phyloP scores from a whole-genome alignment of 2,797 vertebrate species.

The Danio tinwini region DNA sequence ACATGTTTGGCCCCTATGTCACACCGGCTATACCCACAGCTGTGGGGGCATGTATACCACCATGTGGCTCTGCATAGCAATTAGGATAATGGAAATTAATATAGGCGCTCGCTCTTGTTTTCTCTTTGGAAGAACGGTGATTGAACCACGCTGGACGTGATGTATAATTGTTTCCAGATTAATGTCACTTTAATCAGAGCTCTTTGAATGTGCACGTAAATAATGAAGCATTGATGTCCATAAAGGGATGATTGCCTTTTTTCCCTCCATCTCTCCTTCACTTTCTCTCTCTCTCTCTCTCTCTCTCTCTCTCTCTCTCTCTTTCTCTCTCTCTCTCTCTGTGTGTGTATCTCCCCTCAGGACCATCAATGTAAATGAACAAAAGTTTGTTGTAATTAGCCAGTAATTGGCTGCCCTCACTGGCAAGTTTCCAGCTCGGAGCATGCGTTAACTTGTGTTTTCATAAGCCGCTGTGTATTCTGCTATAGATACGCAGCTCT shows the following conservation, averaged over 20 bases:
- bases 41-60: slow-evolving; percentile 27
- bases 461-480: slow-evolving; percentile 27
- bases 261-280: slow-evolving; percentile 13
- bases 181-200: slow-evolving; percentile 76
- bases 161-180: slow-evolving; percentile 75
- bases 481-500: slow-evolving; percentile 4
- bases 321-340: slow-evolving; percentile 27
- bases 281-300: slow-evolving; percentile 27
- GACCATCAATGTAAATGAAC: slow-evolving; percentile 54
- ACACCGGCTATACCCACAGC: slow-evolving; percentile 24
- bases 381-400: slow-evolving; percentile 55
- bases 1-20: slow-evolving; percentile 28
- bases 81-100: slow-evolving; percentile 78
- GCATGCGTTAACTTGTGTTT: slow-evolving; percentile 29
- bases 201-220: slow-evolving; percentile 70
- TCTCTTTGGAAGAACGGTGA: slow-evolving; percentile 67
- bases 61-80: slow-evolving; percentile 66
- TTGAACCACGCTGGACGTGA: slow-evolving; percentile 79
- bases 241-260: slow-evolving; percentile 37
- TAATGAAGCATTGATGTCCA: slow-evolving; percentile 74
- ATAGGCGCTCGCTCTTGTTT: slow-evolving; percentile 39
- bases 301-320: slow-evolving; percentile 20
- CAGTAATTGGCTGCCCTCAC: slow-evolving; percentile 47
- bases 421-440: slow-evolving; percentile 33
- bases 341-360: slow-evolving; percentile 43